Conservation (phyloP, 2,888 invertebrate genomes). For the Pachliopta kotzebuea region DNA sequence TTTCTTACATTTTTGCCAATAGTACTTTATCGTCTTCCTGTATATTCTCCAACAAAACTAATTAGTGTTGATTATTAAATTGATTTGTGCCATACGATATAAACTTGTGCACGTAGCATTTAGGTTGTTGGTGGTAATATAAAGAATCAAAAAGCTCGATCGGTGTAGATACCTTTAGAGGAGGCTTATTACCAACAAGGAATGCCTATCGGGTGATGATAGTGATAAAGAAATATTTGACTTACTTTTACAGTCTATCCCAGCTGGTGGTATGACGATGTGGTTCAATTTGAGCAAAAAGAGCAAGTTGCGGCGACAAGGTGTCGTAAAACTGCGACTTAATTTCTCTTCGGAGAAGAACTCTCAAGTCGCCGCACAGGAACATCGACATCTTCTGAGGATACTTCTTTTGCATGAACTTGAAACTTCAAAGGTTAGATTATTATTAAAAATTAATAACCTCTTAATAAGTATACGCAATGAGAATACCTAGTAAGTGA, state of each 20-base stretch:
- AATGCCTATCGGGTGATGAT: neutral
- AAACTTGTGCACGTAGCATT: too few species aligned
- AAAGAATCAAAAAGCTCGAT: too few species aligned
- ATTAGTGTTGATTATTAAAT: neutral
- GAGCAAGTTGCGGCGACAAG: conserved; percentile 90
- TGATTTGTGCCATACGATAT: neutral
- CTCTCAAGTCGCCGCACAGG: conserved; percentile 90
- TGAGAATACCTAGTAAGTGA: neutral
- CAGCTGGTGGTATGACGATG: conserved; percentile 94
- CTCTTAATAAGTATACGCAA: neutral
- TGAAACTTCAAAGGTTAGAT: conserved; percentile 83
- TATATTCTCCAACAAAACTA: neutral
- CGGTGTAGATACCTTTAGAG: too few species aligned
- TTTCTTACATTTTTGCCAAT: neutral
- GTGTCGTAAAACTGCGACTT: conserved; percentile 91
- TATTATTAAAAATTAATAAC: neutral
- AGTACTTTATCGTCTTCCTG: too few species aligned
- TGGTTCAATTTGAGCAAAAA: conserved; percentile 96
- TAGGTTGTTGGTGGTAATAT: too few species aligned
- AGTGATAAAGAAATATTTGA: neutral
- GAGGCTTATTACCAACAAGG: too few species aligned
- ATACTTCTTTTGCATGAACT: conserved; percentile 89
- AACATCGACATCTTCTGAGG: conserved; percentile 89
- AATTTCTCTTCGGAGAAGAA: conserved; percentile 93
- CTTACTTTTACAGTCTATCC: conserved; percentile 87